Percentiles rank a stretch among this genome's conserved stretches.
Conservation (phyloP, 2,113 vertebrate species). For the Engraulis encrasicolus region DNA sequence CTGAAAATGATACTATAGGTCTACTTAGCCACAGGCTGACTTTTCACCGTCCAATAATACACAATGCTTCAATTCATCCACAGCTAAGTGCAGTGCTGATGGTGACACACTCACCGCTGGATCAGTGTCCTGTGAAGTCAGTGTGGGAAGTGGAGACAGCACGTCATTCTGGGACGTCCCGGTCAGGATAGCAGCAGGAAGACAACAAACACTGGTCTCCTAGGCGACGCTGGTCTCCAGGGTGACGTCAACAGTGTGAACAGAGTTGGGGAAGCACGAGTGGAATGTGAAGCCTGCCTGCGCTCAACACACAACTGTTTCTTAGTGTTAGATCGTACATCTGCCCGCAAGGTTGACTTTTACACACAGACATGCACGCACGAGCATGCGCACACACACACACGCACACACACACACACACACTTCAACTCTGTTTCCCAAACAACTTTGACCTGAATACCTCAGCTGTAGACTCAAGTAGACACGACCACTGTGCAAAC, state of each 20-base stretch:
- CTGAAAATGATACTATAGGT: not conserved
- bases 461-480: not conserved
- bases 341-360: not conserved
- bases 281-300: slow-evolving; percentile 59
- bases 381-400: not conserved
- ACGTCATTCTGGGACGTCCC: slow-evolving; percentile 3
- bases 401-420: no score
- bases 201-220: slow-evolving; percentile 56
- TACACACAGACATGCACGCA: slow-evolving; percentile 32
- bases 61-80: not conserved
- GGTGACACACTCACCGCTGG: not conserved
- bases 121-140: not conserved
- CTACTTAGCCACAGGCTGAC: not conserved
- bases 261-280: slow-evolving; percentile 60
- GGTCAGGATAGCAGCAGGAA: slow-evolving; percentile 9
- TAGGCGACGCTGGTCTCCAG: slow-evolving; percentile 65
- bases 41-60: not conserved
- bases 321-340: slow-evolving; percentile 62
- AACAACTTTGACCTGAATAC: not conserved
- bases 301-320: slow-evolving; percentile 29
- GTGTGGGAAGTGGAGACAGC: slow-evolving; percentile 18
- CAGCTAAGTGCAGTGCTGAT: not conserved
- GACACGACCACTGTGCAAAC: not conserved
- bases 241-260: slow-evolving; percentile 69
- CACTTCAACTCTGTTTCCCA: not conserved